Base-by-base conservation (phyloP, 2,888 invertebrate species). In the Eucera pruinosa region DNA sequence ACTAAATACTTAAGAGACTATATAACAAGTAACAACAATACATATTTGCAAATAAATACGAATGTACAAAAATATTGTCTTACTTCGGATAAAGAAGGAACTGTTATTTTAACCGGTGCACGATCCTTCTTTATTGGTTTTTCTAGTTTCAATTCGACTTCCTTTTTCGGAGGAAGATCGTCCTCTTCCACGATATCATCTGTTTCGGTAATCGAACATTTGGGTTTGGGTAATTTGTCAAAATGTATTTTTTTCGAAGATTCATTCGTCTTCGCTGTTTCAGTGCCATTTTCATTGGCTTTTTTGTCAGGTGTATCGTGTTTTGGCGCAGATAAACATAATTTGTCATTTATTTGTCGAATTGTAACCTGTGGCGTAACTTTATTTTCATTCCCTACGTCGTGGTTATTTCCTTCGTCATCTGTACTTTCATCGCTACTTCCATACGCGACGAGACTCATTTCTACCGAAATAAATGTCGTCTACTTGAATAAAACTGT, bases 61-160 rank as follows among this genome's bases (percentile, higher is more conserved):
- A 33, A 54, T 41, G 41, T n/a, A 25, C 0, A 39, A 11, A n/a
- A n/a, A n/a, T n/a, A n/a, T n/a, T n/a, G n/a, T n/a, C 64, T 92
- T 92, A 95, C 95, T 90, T 96, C 95, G 83, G 93, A 94, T 4
- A 96, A 92, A 0, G 95, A 95, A 0, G 96, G 96, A 60, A 96
- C 94, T 48, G 94, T 94, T 80, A 96, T 96, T 91, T 94, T 95
- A 0, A 95, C 95, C 68, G 94, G 90, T 47, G 93, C 80, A 93
- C 93, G 92, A 15, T 87, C 91, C 27, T 86, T 90, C 70, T 89
- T 89, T 1, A 60, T 41, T 43, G 86, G 66, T 58, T 88, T 88
- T 43, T 83, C 85, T 3, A 82, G n/a, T 25, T 55, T 55, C 11
- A 69, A 60, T 92, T 93, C 78, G 30, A 70, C 68, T 23, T 85